Base-by-base conservation (phyloP, 2,888 invertebrate species). In the Dryomyza anilis region DNA sequence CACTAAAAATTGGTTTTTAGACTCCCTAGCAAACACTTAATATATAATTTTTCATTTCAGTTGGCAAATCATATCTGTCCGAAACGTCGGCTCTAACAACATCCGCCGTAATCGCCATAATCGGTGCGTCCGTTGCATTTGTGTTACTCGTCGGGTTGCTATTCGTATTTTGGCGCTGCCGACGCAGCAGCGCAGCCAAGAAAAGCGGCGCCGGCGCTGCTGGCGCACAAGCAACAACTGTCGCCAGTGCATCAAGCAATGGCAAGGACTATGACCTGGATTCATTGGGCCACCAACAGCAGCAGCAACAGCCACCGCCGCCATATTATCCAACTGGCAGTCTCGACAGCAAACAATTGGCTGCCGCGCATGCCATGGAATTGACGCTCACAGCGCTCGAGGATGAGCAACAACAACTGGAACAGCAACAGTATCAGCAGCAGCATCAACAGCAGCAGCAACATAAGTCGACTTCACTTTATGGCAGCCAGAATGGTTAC, bases 11-110 rank as follows among this genome's bases (percentile, higher is more conserved):
- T 59, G 29, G 30, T 14, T 19, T 6, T 39, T 53, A n/a, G 12
- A 19, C 23, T 46, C 23, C 50, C 45, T 10, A 5, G 39, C 16
- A n/a, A n/a, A 5, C 14, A 39, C 10, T 16, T 39, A 39, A n/a
- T 39, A 39, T n/a, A n/a, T n/a, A n/a, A n/a, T n/a, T n/a, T 12
- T 16, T 53, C 19, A 19, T 73, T 72, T 4, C 70, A 79, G 79
- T 80, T 74, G 79, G 79, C 48, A 80, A 79, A 70, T 74, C 79
- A 63, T 79, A 78, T 63, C 74, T 79, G 69, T 70, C 73, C 25
- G 75, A 76, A 66, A 71, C 67, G 64, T 76, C 80, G 33, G 63
- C 71, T 50, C 67, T 79, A 61, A 76, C 78, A 69, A 79, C 79
- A 64, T 78, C 80, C 62, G 73, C 76, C 7, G 53, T 78, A 72